Evolutionary conservation across 1,140 invertebrate species (phyloP).

Genomic region (Brachionus sp.): DNA sequence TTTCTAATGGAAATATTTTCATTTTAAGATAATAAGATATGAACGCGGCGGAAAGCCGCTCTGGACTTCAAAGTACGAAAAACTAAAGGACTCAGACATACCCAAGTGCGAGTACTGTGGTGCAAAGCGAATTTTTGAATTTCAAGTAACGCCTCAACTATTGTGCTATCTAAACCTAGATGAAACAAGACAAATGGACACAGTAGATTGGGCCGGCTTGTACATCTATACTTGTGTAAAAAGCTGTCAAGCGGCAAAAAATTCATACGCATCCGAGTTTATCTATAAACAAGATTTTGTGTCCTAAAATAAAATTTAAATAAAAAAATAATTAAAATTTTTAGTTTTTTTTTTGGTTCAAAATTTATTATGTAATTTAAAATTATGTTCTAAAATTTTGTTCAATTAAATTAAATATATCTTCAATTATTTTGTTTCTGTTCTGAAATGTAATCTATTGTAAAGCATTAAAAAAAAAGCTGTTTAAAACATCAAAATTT

Average conservation of each 20-base stretch:
- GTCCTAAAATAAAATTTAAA: conserved; percentile 14
- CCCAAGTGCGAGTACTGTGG: conserved; percentile 75
- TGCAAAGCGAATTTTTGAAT: conserved; percentile 77
- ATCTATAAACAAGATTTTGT: conserved; percentile 82
- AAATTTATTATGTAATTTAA: background rate
- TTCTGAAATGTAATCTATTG: conserved; percentile 30
- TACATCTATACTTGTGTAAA: conserved; percentile 77
- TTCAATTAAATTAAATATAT: background rate
- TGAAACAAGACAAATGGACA: conserved; percentile 67
- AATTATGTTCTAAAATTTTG: background rate
- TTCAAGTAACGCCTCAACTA: conserved; percentile 88
- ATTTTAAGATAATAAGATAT: conserved; percentile 76
- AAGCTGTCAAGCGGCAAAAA: conserved; percentile 67
- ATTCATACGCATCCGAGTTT: conserved; percentile 72
- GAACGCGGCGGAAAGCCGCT: conserved; percentile 71
- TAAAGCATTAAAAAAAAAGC: background rate
- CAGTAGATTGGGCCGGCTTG: conserved; percentile 83
- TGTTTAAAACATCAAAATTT: background rate
- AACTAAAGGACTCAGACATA: conserved; percentile 61
- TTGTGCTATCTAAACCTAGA: conserved; percentile 67
- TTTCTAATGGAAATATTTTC: background rate
- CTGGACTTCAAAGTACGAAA: conserved; percentile 69
- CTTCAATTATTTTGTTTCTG: background rate
- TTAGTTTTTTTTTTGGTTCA: background rate
- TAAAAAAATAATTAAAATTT: conserved; percentile 9